phyloP scores from a whole-genome alignment of 2,888 invertebrate species.

The Phortica okadai region DNA sequence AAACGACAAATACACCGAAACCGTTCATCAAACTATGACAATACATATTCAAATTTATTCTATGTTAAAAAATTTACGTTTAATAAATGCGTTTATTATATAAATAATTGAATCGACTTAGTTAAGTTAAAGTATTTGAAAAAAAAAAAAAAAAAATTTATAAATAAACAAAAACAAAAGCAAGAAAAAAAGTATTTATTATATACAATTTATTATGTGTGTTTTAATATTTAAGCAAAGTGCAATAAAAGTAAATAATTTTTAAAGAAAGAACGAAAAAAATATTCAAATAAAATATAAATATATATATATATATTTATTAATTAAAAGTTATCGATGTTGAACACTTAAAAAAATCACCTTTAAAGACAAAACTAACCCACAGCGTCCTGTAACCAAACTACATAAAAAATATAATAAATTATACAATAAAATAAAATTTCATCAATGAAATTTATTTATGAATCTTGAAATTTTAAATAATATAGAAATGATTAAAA shows the following conservation, averaged over 20 bases:
- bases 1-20: constrained; percentile 15
- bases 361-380: background rate
- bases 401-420: background rate
- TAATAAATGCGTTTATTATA: background rate
- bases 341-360: constrained; percentile 3
- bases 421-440: background rate
- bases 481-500: background rate
- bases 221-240: background rate
- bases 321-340: constrained; percentile 9
- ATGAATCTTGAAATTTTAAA: background rate
- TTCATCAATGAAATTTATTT: background rate
- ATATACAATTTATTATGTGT: constrained; percentile 23
- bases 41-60: constrained; percentile 18
- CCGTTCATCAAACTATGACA: constrained; percentile 29
- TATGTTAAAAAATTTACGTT: background rate
- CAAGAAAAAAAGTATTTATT: constrained; percentile 6
- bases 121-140: constrained; percentile 17
- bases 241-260: background rate
- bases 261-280: constrained; percentile 10
- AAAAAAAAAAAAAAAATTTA: background rate
- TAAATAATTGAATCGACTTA: constrained; percentile 17
- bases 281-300: background rate
- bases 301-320: constrained; percentile 14
- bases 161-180: background rate
- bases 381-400: constrained; percentile 1